Base-by-base conservation (phyloP, 2,888 invertebrate species). In the Eulithis prunata region DNA sequence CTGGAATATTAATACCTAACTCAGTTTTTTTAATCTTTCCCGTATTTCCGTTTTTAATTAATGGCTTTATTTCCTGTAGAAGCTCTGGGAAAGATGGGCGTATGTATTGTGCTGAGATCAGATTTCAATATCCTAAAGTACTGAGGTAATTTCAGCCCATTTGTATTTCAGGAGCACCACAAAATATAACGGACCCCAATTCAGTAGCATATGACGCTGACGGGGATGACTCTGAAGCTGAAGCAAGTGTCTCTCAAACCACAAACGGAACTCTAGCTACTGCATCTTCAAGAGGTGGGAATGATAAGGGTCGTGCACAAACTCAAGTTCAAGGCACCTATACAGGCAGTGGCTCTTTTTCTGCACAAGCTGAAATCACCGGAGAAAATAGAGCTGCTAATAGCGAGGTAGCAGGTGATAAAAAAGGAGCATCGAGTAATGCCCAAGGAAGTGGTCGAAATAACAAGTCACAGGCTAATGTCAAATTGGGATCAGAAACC, bases 261-360 rank as follows among this genome's bases (percentile, higher is more conserved):
- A 73, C 77, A 21, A 94, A 94, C 70, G 96, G 96, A 66, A 97
- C 97, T 0, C 94, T 95, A 74, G 97, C 97, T 0, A 94, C 94
- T 69, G 97, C 97, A 3, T 94, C 95, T 62, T 96, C 97, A 12
- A 96, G 96, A 86, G 97, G 97, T 12, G 95, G 94, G 72, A 96
- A 95, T 77, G 95, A 95, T 38, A 95, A 95, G 68, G 97, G 96
- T 10, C 95, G 95, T 3, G 96, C 97, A 0, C 96, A 97, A 85
- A 96, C 97, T 0, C 96, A 97, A 88, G 97, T 97, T 0, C 96
- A 96, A 59, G 97, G 97, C 36, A 95, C 95, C 0, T 97, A 97
- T 78, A 94, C 95, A 0, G 96, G 96, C 1, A 94, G 95, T 28
- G 97, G 97, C 12, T 95, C 96, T 0, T 97, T 97, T 81, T 96